A percentile compares a stretch with the other conserved stretches of the same genome.
Evolutionary conservation across 1,140 invertebrate species (phyloP).

Genomic region (Drosophila azteca): DNA sequence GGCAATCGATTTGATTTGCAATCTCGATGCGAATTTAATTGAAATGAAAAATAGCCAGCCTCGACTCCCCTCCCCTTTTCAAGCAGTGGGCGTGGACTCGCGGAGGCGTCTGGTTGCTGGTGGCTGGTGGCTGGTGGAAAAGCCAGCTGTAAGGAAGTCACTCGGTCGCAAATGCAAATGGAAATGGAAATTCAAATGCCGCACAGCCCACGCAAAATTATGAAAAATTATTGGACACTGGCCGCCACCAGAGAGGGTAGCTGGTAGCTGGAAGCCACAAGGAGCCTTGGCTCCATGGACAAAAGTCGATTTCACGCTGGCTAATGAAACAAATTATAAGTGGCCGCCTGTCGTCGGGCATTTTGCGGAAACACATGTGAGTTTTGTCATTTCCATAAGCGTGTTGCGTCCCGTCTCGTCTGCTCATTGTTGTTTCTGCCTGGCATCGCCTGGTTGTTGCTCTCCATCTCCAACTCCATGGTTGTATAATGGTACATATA

Average conservation of each 20-base stretch:
- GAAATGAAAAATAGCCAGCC: constrained; percentile 56
- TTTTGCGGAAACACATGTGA: constrained; percentile 58
- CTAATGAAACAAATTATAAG: constrained; percentile 81
- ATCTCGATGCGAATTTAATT: constrained; percentile 75
- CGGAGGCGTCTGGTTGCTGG: constrained; percentile 13
- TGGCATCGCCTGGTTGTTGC: constrained; percentile 11
- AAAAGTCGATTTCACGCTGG: constrained; percentile 76
- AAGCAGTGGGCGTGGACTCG: constrained; percentile 31
- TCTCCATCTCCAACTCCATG: neutral
- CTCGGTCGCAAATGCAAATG: constrained; percentile 64
- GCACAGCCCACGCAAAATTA: constrained; percentile 65
- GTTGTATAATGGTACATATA: constrained; percentile 66
- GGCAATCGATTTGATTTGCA: constrained; percentile 80
- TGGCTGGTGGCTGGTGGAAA: constrained; percentile 22
- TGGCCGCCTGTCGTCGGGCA: constrained; percentile 55
- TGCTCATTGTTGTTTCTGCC: constrained; percentile 10
- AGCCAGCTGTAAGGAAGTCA: constrained; percentile 78
- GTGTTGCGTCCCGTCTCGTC: constrained; percentile 4
- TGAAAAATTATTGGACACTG: constrained; percentile 67
- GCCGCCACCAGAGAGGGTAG: too few relatives aligned
- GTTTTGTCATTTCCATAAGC: constrained; percentile 13
- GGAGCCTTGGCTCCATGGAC: constrained; percentile 5
- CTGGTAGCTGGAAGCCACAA: constrained; percentile 1
- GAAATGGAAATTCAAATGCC: constrained; percentile 57
- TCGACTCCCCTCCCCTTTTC: constrained; percentile 9